Base-by-base conservation (phyloP, 2,797 vertebrate species). In the Gadopsis bispinosus region DNA sequence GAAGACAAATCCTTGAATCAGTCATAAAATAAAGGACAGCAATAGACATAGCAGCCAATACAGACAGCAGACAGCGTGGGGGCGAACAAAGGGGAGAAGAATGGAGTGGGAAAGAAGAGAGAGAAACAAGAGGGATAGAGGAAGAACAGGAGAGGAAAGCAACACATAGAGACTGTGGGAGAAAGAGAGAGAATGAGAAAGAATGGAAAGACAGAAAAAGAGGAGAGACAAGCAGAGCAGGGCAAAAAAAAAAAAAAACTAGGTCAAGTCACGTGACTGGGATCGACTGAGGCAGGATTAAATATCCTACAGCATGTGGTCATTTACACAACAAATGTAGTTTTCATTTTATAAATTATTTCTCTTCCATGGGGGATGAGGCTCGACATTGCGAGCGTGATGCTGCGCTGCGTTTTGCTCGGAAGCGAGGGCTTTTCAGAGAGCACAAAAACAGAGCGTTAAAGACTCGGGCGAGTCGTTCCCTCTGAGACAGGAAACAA, bases 231-330 rank as follows among this genome's bases (percentile, higher is more conserved):
- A 80, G 82, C 79, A 78, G 78, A 87, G 81, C 62, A 85, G 83
- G 82, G 81, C 69, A 84, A 77, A 83, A 77, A 91, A 89, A 91
- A 89, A 95, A 93, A 77, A 90, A 90, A 95, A 93, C 83, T 96
- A 95, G 95, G 95, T 95, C 94, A 95, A 92, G 92, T 95, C 95
- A 95, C 93, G 93, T 95, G 94, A 95, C 92, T 87, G 88, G 88
- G 88, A 92, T 90, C 71, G 90, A 95, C 91, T 92, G 90, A 92
- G 92, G 87, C 91, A 71, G 93, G 93, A 95, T 95, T 94, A 93
- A 91, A 93, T 93, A 90, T 93, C 92, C 90, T 93, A 87, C 94
- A 94, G 91, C 90, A 90, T 94, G 94, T 90, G 93, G 94, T 95
- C 94, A 94, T 95, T 94, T 94, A 95, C 92, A 95, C 93, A 93